These are phyloP conservation scores for Xiphophorus hellerii DNA, from an alignment of 2,113 vertebrate species.

Conservation along the genomic window DNA sequence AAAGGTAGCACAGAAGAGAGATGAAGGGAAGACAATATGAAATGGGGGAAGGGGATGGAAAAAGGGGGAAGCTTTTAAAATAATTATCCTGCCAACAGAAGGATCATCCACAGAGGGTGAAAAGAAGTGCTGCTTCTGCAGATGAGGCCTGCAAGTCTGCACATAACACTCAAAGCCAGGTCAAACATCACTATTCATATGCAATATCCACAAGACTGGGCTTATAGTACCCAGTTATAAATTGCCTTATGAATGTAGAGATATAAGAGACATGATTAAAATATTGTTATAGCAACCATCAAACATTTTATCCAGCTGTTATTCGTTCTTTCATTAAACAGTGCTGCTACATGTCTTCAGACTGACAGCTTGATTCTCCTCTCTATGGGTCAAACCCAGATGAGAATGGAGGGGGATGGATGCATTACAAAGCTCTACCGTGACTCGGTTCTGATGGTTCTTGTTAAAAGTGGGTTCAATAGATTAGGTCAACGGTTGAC, in stretches of 20 bases:
- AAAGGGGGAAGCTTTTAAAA: conserved; percentile 28
- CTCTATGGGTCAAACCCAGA: too few species aligned
- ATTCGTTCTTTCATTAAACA: too few species aligned
- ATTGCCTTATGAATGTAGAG: conserved; percentile 18
- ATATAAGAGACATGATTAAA: conserved; percentile 6
- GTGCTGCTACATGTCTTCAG: too few species aligned
- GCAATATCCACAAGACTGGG: background rate
- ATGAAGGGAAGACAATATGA: background rate
- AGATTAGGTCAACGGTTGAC: too few species aligned
- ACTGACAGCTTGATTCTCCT: too few species aligned
- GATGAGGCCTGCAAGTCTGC: conserved; percentile 21
- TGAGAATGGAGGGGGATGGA: too few species aligned
- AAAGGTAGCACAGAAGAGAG: background rate
- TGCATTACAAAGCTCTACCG: too few species aligned
- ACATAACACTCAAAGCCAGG: conserved; percentile 31
- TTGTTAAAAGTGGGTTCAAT: too few species aligned
- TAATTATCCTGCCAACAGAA: conserved; percentile 12
- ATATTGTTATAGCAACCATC: too few species aligned
- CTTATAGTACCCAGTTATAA: background rate
- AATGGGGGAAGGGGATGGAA: background rate
- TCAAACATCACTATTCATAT: conserved; percentile 20
- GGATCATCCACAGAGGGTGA: conserved; percentile 9
- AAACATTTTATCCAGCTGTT: too few species aligned
- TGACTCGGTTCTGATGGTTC: too few species aligned
- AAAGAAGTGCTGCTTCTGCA: background rate